Evolutionary conservation across 2,113 vertebrate genomes (phyloP), one percentile per base, ranked within the genome.

Genomic region (Psophia crepitans): DNA sequence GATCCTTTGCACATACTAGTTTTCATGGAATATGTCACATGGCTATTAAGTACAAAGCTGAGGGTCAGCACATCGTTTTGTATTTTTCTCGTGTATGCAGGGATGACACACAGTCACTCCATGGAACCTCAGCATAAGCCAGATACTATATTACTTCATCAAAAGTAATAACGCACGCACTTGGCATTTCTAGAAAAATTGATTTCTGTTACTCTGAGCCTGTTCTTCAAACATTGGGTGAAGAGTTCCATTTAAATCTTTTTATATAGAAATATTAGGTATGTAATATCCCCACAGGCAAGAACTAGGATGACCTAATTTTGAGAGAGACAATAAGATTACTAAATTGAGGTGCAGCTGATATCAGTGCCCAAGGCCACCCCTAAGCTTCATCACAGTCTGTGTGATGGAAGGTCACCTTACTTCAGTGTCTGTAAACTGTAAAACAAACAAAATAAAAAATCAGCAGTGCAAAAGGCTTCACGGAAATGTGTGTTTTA

Each of bases 401-500:
- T 85, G 4, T 87, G 73, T 89, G 93, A 95, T 61, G 51, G 87
- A 97, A 94, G 93, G 96, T 97, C 90, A 97, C 87, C 95, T 95
- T 82, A 66, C 54, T 95, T 84, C 71, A 69, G n/a, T 21, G 56
- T 69, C 63, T 87, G 69, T 30, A 84, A 93, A 92, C 35, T 63
- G 23, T 51, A 78, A 93, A 94, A 58, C 30, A 93, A 96, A 84
- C 22, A 43, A 64, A 91, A 93, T 24, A 49, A 53, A 93, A 84
- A 35, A 65, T 68, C 90, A 88, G 54, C 5, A 3, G 12, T 41
- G 51, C n/a, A 84, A 51, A 83, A 91, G 15, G 28, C 46, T 37
- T 86, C 46, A 63, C 23, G 61, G 43, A 89, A 94, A 64, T 1
- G 8, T 64, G n/a, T 32, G 6, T 44, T 73, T 94, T 23, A 63